Percentiles rank a stretch among this genome's conserved stretches.
Conservation (phyloP, 1,140 invertebrate species). For the Neodiprion pinetum region DNA sequence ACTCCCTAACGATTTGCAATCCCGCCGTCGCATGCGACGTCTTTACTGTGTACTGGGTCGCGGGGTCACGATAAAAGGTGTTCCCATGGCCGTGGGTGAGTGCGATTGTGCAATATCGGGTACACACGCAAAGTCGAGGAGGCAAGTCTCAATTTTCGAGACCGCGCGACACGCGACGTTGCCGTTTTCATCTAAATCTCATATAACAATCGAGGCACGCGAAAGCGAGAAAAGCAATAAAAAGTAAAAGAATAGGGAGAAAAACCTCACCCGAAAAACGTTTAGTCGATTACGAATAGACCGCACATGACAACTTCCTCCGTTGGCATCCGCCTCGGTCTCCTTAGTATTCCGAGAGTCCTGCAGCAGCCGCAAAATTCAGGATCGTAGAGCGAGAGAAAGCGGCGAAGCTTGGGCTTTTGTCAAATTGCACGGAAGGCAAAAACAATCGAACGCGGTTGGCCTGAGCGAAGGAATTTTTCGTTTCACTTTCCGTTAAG, state of each 20-base stretch:
- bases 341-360: neutral
- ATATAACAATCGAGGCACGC: no score
- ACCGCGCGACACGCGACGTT: no score
- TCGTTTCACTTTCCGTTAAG: constrained; percentile 8
- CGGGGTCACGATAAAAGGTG: no score
- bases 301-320: no score
- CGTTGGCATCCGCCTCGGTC: neutral
- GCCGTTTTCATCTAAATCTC: no score
- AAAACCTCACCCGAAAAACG: no score
- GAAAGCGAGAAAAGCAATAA: no score
- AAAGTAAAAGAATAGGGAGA: no score
- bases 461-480: constrained; percentile 4
- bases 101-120: neutral
- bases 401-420: neutral
- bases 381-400: neutral
- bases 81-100: neutral
- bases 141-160: no score
- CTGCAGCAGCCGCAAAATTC: no score
- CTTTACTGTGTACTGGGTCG: neutral
- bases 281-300: no score
- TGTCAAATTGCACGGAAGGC: constrained; percentile 17
- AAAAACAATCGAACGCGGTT: constrained; percentile 9
- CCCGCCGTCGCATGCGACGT: neutral
- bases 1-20: neutral
- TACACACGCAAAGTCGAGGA: neutral